Evolutionary conservation across 2,113 vertebrate species (phyloP), one percentile per base, ranked within the genome.

Genomic region (Bufo gargarizans): DNA sequence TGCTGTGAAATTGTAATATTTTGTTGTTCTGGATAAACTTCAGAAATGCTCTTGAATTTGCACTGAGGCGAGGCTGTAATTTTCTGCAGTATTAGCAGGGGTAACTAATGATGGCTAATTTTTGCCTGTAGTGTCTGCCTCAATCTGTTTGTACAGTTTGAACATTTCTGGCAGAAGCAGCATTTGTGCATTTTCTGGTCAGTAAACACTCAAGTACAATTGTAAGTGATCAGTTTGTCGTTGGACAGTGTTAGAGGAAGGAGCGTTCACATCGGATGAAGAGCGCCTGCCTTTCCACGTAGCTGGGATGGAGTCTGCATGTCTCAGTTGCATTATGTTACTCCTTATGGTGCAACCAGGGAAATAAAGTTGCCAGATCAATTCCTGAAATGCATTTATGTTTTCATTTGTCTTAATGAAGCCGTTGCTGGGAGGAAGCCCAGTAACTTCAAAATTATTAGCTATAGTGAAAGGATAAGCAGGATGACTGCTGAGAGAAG

Each of bases 101-200:
- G 91, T 94, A 96, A 94, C 94, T 94, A 95, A 93, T 94, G 93
- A 95, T 94, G 94, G 93, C 92, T 95, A 94, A 95, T 94, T 95
- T 94, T 95, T 94, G 93, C 95, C 95, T 92, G 90, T 93, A 94
- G 95, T 93, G 92, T 91, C 95, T 94, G 90, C 92, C 95, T 94
- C 94, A 95, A 94, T 95, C 93, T 96, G 93, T 92, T 93, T 91
- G 89, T 95, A 91, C 89, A 93, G 92, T 95, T 95, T 94, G 89
- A 90, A 90, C 92, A 91, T 94, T 85, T 93, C 92, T 95, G 94
- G 92, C 93, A 81, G 93, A 91, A 91, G 93, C 91, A 95, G 92
- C 93, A 94, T 94, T 94, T 95, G 91, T 93, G 92, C 91, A 95
- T 95, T 96, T 96, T 96, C 95, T 97, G 96, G 96, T 96, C 95